These are phyloP conservation scores for Heliornis fulica DNA, from an alignment of 2,113 vertebrate genomes.

Conservation along the genomic window DNA sequence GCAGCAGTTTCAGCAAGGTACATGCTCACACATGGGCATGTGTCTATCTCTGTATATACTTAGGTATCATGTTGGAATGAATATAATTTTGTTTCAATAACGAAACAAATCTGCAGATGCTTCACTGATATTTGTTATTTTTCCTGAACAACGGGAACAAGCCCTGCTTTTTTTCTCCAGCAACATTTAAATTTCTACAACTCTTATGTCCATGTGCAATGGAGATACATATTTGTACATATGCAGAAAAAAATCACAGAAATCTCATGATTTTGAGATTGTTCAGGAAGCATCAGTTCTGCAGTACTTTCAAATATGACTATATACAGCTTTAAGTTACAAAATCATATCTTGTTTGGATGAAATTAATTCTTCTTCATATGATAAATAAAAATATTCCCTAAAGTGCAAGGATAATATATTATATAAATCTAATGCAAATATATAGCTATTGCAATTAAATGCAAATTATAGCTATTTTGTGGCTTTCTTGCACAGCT, in stretches of 20 bases:
- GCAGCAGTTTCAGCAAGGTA: background rate
- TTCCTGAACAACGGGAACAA: background rate
- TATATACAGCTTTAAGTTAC: background rate
- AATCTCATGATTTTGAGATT: background rate
- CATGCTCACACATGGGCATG: background rate
- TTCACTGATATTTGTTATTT: background rate
- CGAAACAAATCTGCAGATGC: background rate
- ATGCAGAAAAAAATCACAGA: background rate
- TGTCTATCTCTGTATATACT: background rate
- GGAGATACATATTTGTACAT: background rate
- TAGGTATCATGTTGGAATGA: background rate
- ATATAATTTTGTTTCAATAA: background rate
- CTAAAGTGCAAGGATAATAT: too few species aligned
- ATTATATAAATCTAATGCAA: too few species aligned
- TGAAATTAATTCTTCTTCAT: background rate
- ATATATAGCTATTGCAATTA: too few species aligned
- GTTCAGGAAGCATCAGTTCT: background rate
- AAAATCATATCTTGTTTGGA: background rate
- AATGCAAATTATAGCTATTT: background rate
- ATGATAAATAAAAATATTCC: background rate
- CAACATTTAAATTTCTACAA: background rate
- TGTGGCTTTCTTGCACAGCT: background rate
- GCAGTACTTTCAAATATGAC: background rate
- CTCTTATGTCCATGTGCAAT: background rate
- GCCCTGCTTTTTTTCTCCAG: background rate